Evolutionary conservation across 2,888 invertebrate species (phyloP).

Genomic region (Acrobasis consociella): DNA sequence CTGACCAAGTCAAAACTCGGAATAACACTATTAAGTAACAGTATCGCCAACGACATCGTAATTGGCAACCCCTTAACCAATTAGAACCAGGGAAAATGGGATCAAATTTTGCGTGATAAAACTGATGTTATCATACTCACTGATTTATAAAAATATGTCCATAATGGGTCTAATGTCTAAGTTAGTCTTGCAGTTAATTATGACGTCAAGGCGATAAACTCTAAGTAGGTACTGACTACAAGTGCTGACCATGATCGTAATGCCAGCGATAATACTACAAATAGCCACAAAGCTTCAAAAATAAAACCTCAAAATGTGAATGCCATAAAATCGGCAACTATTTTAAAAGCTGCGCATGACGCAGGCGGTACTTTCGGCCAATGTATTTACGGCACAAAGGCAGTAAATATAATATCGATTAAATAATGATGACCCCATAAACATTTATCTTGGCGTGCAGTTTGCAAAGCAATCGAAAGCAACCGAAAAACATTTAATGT

Average conservation of each 20-base stretch:
- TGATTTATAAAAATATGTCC: no score
- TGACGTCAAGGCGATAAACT: background rate
- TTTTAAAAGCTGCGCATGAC: background rate
- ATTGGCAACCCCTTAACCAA: no score
- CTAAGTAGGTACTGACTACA: conserved; percentile 2
- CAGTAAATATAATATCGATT: conserved; percentile 8
- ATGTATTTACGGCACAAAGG: conserved; percentile 11
- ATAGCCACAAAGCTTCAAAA: background rate
- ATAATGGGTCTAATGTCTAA: background rate
- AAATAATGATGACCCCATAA: conserved; percentile 12
- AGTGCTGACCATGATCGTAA: conserved; percentile 13
- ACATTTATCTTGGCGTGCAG: conserved; percentile 6
- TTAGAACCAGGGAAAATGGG: no score
- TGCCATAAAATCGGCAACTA: conserved; percentile 6
- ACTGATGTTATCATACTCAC: no score
- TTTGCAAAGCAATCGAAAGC: conserved; percentile 7
- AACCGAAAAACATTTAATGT: background rate
- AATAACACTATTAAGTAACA: no score
- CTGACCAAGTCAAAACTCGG: no score
- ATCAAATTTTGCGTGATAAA: no score
- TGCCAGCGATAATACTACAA: background rate
- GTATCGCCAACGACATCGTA: no score
- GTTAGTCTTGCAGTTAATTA: background rate
- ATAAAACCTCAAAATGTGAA: background rate
- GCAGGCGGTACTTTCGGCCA: conserved; percentile 4